Evolutionary conservation across 2,888 invertebrate species (phyloP).

Genomic region (Dicyrtomina minuta): DNA sequence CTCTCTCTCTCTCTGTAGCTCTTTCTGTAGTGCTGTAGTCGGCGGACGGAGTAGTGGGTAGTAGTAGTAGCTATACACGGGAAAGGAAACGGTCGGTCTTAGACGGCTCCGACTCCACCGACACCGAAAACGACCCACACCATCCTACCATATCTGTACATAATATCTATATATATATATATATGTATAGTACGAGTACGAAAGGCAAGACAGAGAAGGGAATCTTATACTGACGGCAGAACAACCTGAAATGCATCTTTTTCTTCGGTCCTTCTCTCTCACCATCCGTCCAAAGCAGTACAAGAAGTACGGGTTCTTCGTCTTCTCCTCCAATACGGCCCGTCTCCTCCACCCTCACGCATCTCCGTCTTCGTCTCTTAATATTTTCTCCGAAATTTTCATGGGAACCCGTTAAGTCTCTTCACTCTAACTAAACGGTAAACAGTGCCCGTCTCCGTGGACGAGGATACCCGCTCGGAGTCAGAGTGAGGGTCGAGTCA

Average conservation of each 20-base stretch:
- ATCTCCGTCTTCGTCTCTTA: constrained; percentile 13
- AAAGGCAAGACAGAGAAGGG: constrained; percentile 14
- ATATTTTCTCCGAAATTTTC: neutral
- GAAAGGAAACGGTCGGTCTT: too few relatives aligned
- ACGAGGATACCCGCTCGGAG: too few relatives aligned
- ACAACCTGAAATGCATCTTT: constrained; percentile 23
- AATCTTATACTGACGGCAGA: neutral
- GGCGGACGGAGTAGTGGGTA: too few relatives aligned
- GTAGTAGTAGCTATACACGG: too few relatives aligned
- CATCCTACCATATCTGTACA: too few relatives aligned
- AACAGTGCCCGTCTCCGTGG: neutral
- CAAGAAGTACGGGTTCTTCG: constrained; percentile 39
- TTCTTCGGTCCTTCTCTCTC: constrained; percentile 45
- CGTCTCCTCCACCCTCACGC: constrained; percentile 36
- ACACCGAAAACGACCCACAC: too few relatives aligned
- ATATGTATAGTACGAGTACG: too few relatives aligned
- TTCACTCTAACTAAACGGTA: neutral
- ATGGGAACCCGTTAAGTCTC: neutral
- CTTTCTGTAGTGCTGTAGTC: too few relatives aligned
- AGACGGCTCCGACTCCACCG: too few relatives aligned
- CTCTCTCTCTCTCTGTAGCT: too few relatives aligned
- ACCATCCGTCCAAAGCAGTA: constrained; percentile 20
- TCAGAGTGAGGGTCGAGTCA: too few relatives aligned
- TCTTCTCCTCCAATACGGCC: constrained; percentile 40
- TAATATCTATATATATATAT: too few relatives aligned